Conservation (phyloP, 2,888 invertebrate species). For the Ashinkailepas kermadecensis region DNA sequence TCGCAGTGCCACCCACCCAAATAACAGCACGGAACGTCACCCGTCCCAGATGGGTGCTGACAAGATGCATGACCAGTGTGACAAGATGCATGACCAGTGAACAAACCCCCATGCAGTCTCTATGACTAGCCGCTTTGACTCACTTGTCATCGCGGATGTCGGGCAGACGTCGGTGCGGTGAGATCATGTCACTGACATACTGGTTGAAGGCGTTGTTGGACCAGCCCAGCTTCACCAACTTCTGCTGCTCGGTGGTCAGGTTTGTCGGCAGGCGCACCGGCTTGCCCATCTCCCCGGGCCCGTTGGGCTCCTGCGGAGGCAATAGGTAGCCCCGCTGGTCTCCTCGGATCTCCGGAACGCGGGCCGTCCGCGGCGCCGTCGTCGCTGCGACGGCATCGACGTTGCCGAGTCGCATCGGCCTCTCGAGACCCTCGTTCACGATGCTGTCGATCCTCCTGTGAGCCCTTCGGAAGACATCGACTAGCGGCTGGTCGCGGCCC, state of each 20-base stretch:
- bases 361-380: not conserved
- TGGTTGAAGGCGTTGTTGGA: conserved; percentile 98
- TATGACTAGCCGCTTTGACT: conserved; percentile 35
- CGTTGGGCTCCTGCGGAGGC: conserved; percentile 36
- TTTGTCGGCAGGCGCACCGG: conserved; percentile 79
- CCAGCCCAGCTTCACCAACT: conserved; percentile 90
- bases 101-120: no score
- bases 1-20: no score
- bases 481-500: conserved; percentile 19
- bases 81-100: no score
- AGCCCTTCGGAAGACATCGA: conserved; percentile 25
- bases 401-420: not conserved
- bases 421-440: not conserved
- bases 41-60: no score
- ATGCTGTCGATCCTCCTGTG: conserved; percentile 44
- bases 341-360: conserved; percentile 20
- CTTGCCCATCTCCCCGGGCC: conserved; percentile 77
- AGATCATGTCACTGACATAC: conserved; percentile 95
- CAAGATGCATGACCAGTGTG: no score
- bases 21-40: no score
- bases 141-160: conserved; percentile 92
- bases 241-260: conserved; percentile 72
- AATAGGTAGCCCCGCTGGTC: conserved; percentile 34
- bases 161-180: conserved; percentile 82
- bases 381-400: not conserved